phyloP scores from a whole-genome alignment of 2,888 invertebrate genomes.

The Teinopalpus imperialis region DNA sequence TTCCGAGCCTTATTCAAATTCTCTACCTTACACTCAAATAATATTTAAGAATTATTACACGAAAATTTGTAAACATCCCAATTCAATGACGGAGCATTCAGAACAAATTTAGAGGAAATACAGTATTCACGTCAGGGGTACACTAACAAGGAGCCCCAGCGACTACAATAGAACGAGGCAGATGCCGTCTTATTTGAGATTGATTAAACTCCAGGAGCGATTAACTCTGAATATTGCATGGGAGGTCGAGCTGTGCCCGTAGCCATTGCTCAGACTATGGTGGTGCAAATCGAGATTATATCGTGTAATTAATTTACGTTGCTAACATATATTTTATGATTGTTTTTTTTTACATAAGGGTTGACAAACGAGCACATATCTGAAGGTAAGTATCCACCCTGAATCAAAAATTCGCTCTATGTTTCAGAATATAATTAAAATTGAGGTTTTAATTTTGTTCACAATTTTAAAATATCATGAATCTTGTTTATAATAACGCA shows the following conservation, averaged over 20 bases:
- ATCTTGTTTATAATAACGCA: too few relatives aligned
- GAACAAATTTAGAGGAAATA: constrained; percentile 3
- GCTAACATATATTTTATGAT: too few relatives aligned
- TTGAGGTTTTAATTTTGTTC: too few relatives aligned
- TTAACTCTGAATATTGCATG: constrained; percentile 28
- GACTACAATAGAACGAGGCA: constrained; percentile 13
- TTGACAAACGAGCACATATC: too few relatives aligned
- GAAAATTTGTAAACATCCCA: constrained; percentile 2
- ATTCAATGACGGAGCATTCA: constrained; percentile 1
- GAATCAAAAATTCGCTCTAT: too few relatives aligned
- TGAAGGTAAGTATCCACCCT: too few relatives aligned
- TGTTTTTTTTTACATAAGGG: too few relatives aligned
- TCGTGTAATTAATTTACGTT: constrained; percentile 1
- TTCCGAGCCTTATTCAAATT: background rate
- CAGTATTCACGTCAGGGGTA: constrained; percentile 11
- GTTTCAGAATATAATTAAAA: too few relatives aligned
- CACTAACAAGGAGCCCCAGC: constrained; percentile 9
- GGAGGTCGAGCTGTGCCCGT: constrained; percentile 5
- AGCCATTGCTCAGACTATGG: background rate
- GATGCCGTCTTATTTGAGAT: constrained; percentile 33
- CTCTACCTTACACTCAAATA: background rate
- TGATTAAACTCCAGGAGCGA: constrained; percentile 33
- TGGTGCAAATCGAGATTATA: background rate
- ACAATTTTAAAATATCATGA: too few relatives aligned
- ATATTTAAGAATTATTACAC: background rate